These are phyloP conservation scores for Carcharodon carcharias DNA, from an alignment of 2,797 vertebrate genomes.

Conservation along the genomic window DNA sequence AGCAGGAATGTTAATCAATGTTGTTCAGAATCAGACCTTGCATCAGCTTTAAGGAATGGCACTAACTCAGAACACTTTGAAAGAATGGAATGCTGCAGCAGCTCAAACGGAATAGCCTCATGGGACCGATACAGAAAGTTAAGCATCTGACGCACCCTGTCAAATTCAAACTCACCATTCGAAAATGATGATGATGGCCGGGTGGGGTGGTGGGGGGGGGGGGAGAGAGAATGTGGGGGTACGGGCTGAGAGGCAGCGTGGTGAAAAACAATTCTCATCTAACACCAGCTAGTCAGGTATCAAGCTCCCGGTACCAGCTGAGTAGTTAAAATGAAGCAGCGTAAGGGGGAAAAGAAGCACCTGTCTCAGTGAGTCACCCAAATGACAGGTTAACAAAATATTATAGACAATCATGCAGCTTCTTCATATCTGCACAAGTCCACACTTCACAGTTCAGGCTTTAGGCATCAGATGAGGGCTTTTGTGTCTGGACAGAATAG, in stretches of 20 bases:
- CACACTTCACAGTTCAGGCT: neutral
- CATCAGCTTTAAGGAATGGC: neutral
- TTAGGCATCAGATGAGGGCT: neutral
- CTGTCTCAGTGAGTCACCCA: neutral
- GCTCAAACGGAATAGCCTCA: no score
- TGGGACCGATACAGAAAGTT: neutral
- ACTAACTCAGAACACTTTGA: neutral
- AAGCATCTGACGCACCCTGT: neutral
- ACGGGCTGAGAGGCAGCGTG: rapidly evolving
- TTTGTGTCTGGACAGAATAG: neutral
- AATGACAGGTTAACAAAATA: neutral
- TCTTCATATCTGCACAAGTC: neutral
- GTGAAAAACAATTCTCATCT: no score
- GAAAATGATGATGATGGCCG: neutral
- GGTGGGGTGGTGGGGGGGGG: no score
- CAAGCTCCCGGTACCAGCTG: neutral
- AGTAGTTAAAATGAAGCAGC: neutral
- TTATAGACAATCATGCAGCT: neutral
- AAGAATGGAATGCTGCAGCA: neutral
- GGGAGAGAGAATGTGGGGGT: no score
- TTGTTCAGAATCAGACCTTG: neutral
- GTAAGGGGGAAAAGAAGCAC: neutral
- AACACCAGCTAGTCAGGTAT: neutral
- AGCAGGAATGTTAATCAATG: neutral
- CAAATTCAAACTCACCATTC: neutral